These are phyloP conservation scores for Hydraecia micacea DNA, from an alignment of 2,888 invertebrate species.

Conservation along the genomic window DNA sequence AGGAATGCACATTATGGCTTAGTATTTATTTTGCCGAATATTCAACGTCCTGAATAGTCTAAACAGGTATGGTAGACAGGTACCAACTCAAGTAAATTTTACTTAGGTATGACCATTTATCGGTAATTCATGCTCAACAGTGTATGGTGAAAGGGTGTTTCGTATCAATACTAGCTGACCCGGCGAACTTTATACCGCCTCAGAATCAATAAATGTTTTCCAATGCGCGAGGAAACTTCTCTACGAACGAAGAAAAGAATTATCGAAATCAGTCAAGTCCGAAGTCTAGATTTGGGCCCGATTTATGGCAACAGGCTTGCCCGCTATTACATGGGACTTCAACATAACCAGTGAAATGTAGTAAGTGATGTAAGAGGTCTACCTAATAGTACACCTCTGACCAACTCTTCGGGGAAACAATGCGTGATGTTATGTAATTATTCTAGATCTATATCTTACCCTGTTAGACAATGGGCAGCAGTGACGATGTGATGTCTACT, in stretches of 20 bases:
- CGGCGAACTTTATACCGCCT: too few species aligned
- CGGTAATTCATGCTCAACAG: too few species aligned
- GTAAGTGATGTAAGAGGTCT: too few species aligned
- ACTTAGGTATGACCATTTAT: too few species aligned
- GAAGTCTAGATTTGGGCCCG: too few species aligned
- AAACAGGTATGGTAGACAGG: background rate
- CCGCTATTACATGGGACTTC: background rate
- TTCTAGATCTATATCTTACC: constrained; percentile 71
- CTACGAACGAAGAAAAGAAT: too few species aligned
- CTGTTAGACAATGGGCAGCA: constrained; percentile 86
- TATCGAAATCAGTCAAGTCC: too few species aligned
- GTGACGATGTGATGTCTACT: constrained; percentile 80
- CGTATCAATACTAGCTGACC: too few species aligned
- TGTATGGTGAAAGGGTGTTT: too few species aligned
- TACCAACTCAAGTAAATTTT: background rate
- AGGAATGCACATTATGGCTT: background rate
- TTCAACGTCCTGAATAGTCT: background rate
- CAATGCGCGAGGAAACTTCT: too few species aligned
- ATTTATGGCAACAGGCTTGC: background rate
- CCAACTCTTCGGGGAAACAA: background rate
- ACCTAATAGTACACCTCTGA: background rate
- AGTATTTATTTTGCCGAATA: background rate
- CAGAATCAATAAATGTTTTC: too few species aligned
- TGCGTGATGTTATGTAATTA: too few species aligned
- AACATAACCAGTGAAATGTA: background rate